Percentiles rank a stretch among this genome's conserved stretches.
Evolutionary conservation across 1,140 invertebrate species (phyloP).

Genomic region (Solenopsis invicta): DNA sequence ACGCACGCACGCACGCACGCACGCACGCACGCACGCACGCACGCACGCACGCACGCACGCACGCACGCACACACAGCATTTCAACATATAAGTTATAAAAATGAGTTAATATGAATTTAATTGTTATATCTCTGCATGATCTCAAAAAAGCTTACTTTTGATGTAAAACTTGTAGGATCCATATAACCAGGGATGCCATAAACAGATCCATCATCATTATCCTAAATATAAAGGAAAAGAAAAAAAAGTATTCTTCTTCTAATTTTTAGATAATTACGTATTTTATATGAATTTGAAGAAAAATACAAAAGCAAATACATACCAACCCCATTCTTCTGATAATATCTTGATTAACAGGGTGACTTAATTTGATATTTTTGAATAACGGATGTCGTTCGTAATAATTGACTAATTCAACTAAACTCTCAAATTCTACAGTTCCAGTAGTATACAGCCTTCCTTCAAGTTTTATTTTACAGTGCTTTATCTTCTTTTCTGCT

Average conservation of each 20-base stretch:
- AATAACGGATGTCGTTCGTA: conserved; percentile 97
- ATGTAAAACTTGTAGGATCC: conserved; percentile 92
- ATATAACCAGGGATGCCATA: conserved; percentile 95
- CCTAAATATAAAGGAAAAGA: conserved; percentile 80
- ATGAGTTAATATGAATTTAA: conserved; percentile 12
- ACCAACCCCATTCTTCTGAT: conserved; percentile 90
- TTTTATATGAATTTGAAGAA: not conserved
- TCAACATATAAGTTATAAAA: conserved; percentile 3
- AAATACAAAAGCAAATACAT: conserved; percentile 79
- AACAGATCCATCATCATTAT: conserved; percentile 90
- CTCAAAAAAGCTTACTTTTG: conserved; percentile 87
- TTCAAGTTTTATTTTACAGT: conserved; percentile 97
- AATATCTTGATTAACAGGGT: conserved; percentile 94
- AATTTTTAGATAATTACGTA: not conserved
- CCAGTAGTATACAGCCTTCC: conserved; percentile 96
- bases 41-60: no score
- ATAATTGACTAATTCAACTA: conserved; percentile 96
- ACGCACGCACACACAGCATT: no score
- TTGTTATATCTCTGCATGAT: conserved; percentile 9
- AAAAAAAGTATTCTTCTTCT: not conserved
- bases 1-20: no score
- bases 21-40: no score
- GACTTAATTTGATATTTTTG: conserved; percentile 94
- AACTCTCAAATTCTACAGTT: conserved; percentile 96
- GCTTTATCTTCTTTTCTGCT: conserved; percentile 97